Percentiles rank a stretch among this genome's conserved stretches.
Evolutionary conservation across 2,888 invertebrate genomes (phyloP).

Genomic region (Oxytorus armatus): DNA sequence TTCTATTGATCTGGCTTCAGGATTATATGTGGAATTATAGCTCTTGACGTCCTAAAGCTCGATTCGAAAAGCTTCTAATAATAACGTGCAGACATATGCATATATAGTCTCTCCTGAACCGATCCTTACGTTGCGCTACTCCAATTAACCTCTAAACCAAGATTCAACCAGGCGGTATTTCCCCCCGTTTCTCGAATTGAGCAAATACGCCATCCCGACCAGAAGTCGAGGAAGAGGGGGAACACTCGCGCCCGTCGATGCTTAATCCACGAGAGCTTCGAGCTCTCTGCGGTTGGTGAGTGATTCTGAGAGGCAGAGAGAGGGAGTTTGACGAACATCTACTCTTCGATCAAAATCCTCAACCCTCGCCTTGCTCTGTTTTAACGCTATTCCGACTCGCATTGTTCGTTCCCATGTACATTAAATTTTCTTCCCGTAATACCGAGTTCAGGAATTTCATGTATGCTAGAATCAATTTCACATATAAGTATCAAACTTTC

Average conservation of each 20-base stretch:
- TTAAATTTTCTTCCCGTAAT: conserved; percentile 7
- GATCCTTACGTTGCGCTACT: conserved; percentile 35
- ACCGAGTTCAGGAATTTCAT: background rate
- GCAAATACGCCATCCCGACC: conserved; percentile 51
- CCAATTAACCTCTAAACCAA: conserved; percentile 59
- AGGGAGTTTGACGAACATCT: conserved; percentile 49
- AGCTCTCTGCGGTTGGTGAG: conserved; percentile 40
- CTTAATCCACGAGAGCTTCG: conserved; percentile 48
- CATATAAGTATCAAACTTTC: background rate
- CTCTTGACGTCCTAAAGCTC: background rate
- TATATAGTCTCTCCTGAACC: background rate
- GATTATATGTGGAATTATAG: background rate
- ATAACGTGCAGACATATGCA: background rate
- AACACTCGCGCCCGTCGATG: conserved; percentile 33
- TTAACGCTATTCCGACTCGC: background rate
- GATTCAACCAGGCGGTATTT: conserved; percentile 41
- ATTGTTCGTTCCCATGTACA: conserved; percentile 20
- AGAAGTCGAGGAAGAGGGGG: conserved; percentile 48
- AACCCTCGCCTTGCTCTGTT: background rate
- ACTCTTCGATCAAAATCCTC: conserved; percentile 42
- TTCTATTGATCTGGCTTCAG: background rate
- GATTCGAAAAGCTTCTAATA: background rate
- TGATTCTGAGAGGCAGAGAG: conserved; percentile 42
- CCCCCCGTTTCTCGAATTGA: conserved; percentile 27
- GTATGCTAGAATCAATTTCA: background rate